Conservation (phyloP, 2,113 vertebrate genomes). For the Etheostoma cragini region DNA sequence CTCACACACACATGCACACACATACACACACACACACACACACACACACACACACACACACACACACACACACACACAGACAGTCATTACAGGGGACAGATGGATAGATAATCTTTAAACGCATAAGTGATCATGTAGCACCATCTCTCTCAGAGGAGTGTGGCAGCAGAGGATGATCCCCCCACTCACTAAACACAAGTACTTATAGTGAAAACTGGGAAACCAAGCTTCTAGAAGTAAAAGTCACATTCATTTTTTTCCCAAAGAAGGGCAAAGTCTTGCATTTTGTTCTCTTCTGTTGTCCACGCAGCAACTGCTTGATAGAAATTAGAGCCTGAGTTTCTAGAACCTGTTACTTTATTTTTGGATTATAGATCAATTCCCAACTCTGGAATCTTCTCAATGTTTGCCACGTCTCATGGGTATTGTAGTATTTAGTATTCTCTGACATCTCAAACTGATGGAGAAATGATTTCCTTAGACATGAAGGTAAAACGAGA, state of each 20-base stretch:
- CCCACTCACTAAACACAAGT: constrained; percentile 14
- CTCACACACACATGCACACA: constrained; percentile 5
- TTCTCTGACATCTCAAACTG: neutral
- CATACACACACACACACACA: constrained; percentile 3
- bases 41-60: neutral
- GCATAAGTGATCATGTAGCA: neutral
- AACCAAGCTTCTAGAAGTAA: neutral
- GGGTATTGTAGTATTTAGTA: neutral
- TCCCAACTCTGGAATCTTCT: neutral
- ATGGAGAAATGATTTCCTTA: neutral
- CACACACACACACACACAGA: constrained; percentile 3
- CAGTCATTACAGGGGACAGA: constrained; percentile 35
- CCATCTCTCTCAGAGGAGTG: constrained; percentile 5
- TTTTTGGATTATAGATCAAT: neutral
- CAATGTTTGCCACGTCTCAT: neutral
- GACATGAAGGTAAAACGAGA: neutral
- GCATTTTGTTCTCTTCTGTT: too few relatives aligned
- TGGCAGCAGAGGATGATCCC: neutral
- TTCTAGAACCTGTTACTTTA: neutral
- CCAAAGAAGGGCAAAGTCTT: too few relatives aligned
- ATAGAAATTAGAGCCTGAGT: too few relatives aligned
- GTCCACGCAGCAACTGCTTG: too few relatives aligned
- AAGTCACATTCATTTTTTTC: neutral
- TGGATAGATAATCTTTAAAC: constrained; percentile 61
- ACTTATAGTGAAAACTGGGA: neutral